phyloP scores from a whole-genome alignment of 2,113 vertebrate genomes.

The Dipodomys stephensi region DNA sequence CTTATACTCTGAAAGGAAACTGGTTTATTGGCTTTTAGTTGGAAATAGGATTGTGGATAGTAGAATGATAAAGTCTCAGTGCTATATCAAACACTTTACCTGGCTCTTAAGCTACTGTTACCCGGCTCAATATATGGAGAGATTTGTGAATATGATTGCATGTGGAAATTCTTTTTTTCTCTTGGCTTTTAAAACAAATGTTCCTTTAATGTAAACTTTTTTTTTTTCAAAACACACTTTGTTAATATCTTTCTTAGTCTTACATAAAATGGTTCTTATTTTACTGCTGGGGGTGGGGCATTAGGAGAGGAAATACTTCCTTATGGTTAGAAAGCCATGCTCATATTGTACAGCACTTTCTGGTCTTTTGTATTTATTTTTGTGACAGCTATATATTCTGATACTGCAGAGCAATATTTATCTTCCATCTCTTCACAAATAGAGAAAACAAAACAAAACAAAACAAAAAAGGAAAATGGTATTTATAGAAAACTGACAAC shows the following conservation, averaged over 20 bases:
- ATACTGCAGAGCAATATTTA: background rate
- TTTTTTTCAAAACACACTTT: background rate
- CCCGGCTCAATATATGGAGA: background rate
- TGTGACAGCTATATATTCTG: background rate
- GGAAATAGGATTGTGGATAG: background rate
- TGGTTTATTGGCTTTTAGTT: constrained; percentile 18
- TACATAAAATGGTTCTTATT: background rate
- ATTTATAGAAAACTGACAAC: background rate
- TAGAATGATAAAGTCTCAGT: background rate
- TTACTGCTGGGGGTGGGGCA: background rate
- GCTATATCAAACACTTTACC: background rate
- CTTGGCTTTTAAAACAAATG: constrained; percentile 45
- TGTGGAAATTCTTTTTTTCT: background rate
- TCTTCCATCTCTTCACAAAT: background rate
- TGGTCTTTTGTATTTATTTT: background rate
- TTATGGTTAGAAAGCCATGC: background rate
- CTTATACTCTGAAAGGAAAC: background rate
- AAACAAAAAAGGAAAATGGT: background rate
- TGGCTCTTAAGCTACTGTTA: background rate
- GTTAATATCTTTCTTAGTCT: background rate
- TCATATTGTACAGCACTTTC: background rate
- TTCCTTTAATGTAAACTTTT: constrained; percentile 20
- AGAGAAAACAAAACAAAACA: background rate
- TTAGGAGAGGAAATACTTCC: background rate
- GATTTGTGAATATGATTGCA: constrained; percentile 25